Evolutionary conservation across 2,797 vertebrate species (phyloP), one percentile per base, ranked within the genome.

Genomic region (Chaunax sp.): DNA sequence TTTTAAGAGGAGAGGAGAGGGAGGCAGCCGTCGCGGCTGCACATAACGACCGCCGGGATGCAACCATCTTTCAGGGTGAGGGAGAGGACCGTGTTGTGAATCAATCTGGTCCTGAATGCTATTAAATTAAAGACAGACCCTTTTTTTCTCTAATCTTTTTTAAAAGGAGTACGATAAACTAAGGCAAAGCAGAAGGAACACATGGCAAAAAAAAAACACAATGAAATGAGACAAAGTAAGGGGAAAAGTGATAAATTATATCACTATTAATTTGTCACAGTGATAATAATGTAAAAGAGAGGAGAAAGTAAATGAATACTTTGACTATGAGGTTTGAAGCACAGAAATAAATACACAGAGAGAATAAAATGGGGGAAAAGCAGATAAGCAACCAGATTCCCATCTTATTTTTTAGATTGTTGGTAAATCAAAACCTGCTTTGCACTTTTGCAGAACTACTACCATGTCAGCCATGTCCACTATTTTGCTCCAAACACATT

Each of bases 1-100:
- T 90, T 90, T 89, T 80, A 88, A 84, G 81, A 83, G 77, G 78
- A 77, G 80, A 85, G 54, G 73, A 78, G 64, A 87, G 64, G 84
- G 69, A 81, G 60, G 80, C 70, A 70, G 76, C 64, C 55, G 5
- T 46, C 26, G n/a, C 43, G 77, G 78, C 81, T 80, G 72, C 65
- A 66, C 66, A 71, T 60, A 75, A 80, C 62, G 28, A 83, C 71
- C 5, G 41, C 54, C 41, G 35, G 64, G 76, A 75, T 82, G 67
- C 25, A 72, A 63, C 80, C 64, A 75, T 84, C 71, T 81, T 83
- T 69, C 52, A 64, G 81, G 80, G 71, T 81, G 85, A 89, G 66
- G 35, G 58, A 26, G 51, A 85, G 78, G 72, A 46, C 66, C 57
- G 28, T 28, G 64, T 64, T 82, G 83, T 82, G 82, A 89, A 83